Conservation (phyloP, 2,888 invertebrate species). For the Nesidiocoris tenuis region DNA sequence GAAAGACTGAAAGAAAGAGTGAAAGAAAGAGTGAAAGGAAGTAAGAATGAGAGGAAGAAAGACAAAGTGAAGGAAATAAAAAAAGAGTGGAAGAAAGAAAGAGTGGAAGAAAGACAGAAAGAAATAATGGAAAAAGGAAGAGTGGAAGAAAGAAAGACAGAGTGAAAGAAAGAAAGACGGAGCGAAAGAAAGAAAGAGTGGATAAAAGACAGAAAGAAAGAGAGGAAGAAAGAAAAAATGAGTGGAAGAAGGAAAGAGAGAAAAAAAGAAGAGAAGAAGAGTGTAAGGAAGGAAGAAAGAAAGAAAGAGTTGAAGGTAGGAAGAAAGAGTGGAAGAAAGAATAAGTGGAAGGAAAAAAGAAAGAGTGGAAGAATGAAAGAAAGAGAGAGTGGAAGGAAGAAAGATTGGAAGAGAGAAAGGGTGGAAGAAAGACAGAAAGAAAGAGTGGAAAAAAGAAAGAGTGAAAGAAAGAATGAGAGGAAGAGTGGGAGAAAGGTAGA, state of each 20-base stretch:
- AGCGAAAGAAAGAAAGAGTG: neutral
- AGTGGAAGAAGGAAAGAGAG: neutral
- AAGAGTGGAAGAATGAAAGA: neutral
- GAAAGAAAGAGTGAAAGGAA: too few relatives aligned
- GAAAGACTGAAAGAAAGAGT: too few relatives aligned
- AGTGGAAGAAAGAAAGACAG: neutral
- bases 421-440: neutral
- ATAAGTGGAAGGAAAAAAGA: neutral
- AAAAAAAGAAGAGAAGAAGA: neutral
- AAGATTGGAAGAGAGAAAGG: neutral
- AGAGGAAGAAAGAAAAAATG: neutral
- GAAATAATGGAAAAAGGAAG: neutral
- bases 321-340: neutral
- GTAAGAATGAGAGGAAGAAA: neutral
- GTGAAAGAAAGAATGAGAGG: neutral
- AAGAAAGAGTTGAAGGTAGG: neutral
- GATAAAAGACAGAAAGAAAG: neutral
- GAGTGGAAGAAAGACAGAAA: too few relatives aligned
- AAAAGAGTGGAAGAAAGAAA: too few relatives aligned
- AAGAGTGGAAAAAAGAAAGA: neutral
- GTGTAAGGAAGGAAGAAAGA: neutral
- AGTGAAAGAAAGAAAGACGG: neutral
- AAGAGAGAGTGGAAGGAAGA: neutral
- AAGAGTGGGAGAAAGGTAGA: neutral
- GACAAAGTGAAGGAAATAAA: neutral